Evolutionary conservation across 2,888 invertebrate genomes (phyloP), one percentile per base, ranked within the genome.

Genomic region (Lasioglossum figueresi): DNA sequence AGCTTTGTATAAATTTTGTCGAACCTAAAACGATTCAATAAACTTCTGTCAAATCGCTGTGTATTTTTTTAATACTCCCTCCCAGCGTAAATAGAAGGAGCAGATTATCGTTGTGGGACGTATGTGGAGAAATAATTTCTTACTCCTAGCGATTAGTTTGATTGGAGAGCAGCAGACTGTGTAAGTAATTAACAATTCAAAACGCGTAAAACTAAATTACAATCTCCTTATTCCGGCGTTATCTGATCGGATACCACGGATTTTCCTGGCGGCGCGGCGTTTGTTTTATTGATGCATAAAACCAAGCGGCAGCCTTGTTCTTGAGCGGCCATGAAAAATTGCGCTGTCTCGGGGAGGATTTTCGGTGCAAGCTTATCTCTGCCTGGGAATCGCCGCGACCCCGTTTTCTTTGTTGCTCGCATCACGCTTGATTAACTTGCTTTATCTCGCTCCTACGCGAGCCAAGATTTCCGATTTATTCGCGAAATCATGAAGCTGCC

Each of bases 351-450:
- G 37, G 52, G 79, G 59, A 73, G 79, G 70, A 75, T 82, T 79
- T 82, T 68, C 79, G 74, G 73, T 48, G 63, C 63, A 31, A 43
- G 73, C 82, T 78, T 78, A 82, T 82, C 82, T 73, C 68, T 31
- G 73, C 52, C 34, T 31, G 48, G 76, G 40, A 27, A 68, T 78
- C 78, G 34, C 43, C 78, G 31, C 82, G 82, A 82, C 82, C 82
- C 34, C 73, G 73, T 82, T 82, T 78, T 66, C 78, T 78, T 78
- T 78, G 78, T 82, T 68, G 82, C 78, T 56, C 63, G n/a, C 73
- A 77, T 78, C 82, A 78, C 82, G 82, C 78, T 82, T 78, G 73
- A 82, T 82, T 78, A 82, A 82, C 82, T 82, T 66, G 66, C 72
- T 78, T 82, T 82, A 82, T 78, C 82, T 82, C 73, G 77, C 71